phyloP scores from a whole-genome alignment of 2,888 invertebrate species.

The Dicranocentrus wangi region DNA sequence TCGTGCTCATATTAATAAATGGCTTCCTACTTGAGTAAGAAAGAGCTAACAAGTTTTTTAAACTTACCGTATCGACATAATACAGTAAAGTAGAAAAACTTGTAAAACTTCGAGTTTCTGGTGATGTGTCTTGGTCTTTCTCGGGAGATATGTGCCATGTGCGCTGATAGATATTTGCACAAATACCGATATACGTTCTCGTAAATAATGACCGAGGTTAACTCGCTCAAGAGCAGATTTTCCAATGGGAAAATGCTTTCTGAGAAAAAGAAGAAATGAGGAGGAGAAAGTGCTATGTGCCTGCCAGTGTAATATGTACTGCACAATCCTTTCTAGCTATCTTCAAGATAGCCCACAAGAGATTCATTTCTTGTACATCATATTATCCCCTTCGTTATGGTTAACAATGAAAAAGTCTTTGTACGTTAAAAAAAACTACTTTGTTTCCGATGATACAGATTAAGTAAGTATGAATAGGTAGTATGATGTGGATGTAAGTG shows the following conservation, averaged over 20 bases:
- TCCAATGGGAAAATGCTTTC: not conserved
- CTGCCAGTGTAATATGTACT: not conserved
- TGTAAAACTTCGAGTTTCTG: not conserved
- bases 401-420: too few species aligned
- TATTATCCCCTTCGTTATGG: not conserved
- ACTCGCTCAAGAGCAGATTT: not conserved
- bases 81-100: not conserved
- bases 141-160: not conserved
- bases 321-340: not conserved
- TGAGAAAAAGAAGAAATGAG: not conserved
- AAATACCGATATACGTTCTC: not conserved
- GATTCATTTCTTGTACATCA: slow-evolving; percentile 5
- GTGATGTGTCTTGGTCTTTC: not conserved
- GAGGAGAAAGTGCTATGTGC: not conserved
- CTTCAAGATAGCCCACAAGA: slow-evolving; percentile 6
- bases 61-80: not conserved
- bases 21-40: not conserved
- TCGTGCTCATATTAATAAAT: slow-evolving; percentile 16
- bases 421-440: too few species aligned
- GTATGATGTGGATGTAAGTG: too few species aligned
- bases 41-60: not conserved
- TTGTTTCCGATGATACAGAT: too few species aligned
- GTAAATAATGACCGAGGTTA: not conserved
- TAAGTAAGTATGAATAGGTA: too few species aligned
- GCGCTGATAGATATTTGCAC: not conserved